Base-by-base conservation (phyloP, 2,113 vertebrate genomes). In the Corvus moneduloides region DNA sequence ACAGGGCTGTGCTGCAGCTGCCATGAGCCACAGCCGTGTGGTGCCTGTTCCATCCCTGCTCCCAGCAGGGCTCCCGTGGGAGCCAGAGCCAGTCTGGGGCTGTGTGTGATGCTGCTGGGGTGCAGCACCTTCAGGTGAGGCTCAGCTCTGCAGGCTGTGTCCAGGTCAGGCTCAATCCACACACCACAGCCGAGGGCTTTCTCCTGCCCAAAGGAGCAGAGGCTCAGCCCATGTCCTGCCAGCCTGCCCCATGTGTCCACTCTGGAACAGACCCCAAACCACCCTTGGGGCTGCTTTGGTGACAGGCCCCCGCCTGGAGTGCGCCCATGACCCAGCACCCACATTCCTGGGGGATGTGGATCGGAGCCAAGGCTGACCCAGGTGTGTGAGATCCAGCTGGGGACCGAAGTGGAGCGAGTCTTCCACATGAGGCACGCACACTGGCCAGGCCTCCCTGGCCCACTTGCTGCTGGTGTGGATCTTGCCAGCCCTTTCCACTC, bases 381-480 rank as follows among this genome's bases (percentile, higher is more conserved):
- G 33, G 28, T 35, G 27, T 56, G 68, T 3, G 8, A 59, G 44
- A 51, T 43, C 54, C 80, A 43, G 35, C 39, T 43, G 44, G 44
- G 54, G 10, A 66, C 18, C 0, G 0, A 51, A 0, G 1, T 3
- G 13, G 22, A 51, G 21, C 0, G 1, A 44, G 26, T 46, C 33
- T 49, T 58, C 54, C 21, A 16, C 0, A 1, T n/a, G 59, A 87
- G 37, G 63, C 13, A 11, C 7, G 4, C 30, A 41, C 49, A 41
- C 48, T 51, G 71, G 28, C 66, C 83, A 54, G 86, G 37, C 17
- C 24, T 52, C 48, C 61, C 35, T 32, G 58, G 56, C 8, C n/a
- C 5, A 6, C 9, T 26, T 20, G 13, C 72, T 74, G 54, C n/a
- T 39, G n/a, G 27, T 48, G 49, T 20, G 12, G 30, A 10, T 14